Base-by-base conservation (phyloP, 2,888 invertebrate species). In the Philaethria dido region DNA sequence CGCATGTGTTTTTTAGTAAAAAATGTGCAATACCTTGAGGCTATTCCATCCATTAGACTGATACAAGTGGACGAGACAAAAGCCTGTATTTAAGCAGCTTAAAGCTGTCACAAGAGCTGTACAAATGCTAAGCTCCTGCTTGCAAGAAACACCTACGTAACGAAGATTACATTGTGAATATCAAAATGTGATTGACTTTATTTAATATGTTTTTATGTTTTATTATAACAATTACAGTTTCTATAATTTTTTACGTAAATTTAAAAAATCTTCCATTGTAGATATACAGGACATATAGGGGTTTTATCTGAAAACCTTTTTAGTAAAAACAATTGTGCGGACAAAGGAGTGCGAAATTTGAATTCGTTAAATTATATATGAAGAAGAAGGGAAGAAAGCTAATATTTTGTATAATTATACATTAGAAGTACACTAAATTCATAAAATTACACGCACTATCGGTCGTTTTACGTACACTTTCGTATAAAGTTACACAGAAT, bases 121-220 rank as follows among this genome's bases (percentile, higher is more conserved):
- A 25, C 69, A 54, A 74, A 75, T 74, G 73, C 69, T 65, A 62
- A 69, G 73, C 73, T 76, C 67, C 71, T 64, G 33, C 39, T 48
- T 33, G 25, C 44, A 66, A 52, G 66, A 62, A 62, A 66, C 59
- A 42, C 42, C n/a, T 42, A 57, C 22, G 25, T 42, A 42, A 42
- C 57, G 11, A 42, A 42, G 42, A 57, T 57, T 57, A 57, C 57
- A 42, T 57, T 22, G 22, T 42, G 11, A 57, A 57, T 57, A 57
- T 42, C 55, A 42, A 39, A 20, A n/a, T 57, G 22, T 57, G n/a
- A 57, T 57, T 57, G n/a, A 11, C 22, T 57, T 22, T 20, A 11
- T 57, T 22, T 18, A 0, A 20, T 3, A 20, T 0, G 8, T 39
- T 25, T 11, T 14, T 48, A 11, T 14, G 25, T 48, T 22, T 44